Conservation (phyloP, 2,888 invertebrate species). For the Dryobotodes eremita region DNA sequence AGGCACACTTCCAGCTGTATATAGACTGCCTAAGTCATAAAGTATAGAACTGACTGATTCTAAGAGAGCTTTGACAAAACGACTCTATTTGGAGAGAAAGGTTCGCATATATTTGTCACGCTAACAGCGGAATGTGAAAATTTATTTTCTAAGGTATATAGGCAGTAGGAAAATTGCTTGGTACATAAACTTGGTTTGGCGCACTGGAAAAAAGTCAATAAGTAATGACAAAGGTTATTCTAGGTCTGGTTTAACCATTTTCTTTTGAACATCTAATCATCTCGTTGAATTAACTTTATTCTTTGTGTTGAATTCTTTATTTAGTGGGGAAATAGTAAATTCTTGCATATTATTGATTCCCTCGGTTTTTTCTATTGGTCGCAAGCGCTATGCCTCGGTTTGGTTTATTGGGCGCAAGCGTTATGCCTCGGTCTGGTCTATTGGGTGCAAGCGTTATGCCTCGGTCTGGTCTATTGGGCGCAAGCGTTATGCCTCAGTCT, state of each 20-base stretch:
- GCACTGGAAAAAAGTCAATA: not conserved
- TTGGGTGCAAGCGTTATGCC: too few species aligned
- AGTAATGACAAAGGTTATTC: not conserved
- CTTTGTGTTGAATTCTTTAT: too few species aligned
- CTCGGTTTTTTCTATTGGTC: too few species aligned
- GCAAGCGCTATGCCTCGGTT: too few species aligned
- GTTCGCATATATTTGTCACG: slow-evolving; percentile 58
- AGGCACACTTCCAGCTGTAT: not conserved
- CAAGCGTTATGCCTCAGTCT: too few species aligned
- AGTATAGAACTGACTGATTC: slow-evolving; percentile 10
- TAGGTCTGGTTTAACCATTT: not conserved
- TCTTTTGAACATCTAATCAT: not conserved
- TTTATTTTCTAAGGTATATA: slow-evolving; percentile 44
- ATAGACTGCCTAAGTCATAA: not conserved
- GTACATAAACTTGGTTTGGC: slow-evolving; percentile 11
- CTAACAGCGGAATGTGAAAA: slow-evolving; percentile 53
- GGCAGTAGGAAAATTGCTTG: slow-evolving; percentile 30
- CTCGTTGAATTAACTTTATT: too few species aligned
- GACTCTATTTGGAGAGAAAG: slow-evolving; percentile 70
- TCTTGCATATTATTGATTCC: too few species aligned
- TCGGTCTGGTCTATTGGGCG: too few species aligned
- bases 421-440: too few species aligned
- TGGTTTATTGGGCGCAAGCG: too few species aligned
- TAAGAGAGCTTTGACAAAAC: slow-evolving; percentile 24
- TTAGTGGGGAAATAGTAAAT: too few species aligned